Evolutionary conservation across 2,888 invertebrate species (phyloP), one percentile per base, ranked within the genome.

Genomic region (Brachyopa scutellaris): DNA sequence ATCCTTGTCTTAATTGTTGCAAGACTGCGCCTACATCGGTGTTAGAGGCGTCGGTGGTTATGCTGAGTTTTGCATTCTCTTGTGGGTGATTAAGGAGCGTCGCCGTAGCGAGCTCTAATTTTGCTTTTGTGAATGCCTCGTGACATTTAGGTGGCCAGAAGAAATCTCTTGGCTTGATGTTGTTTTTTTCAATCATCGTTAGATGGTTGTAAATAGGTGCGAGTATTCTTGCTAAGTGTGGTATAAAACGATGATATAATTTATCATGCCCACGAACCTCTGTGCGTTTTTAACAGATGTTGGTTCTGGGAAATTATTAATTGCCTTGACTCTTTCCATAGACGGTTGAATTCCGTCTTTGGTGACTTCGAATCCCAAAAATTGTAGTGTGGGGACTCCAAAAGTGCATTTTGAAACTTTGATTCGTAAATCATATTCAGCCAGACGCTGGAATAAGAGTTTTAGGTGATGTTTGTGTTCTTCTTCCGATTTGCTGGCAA

Each of bases 381-480:
- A 86, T 6, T 51, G 17, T 1, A 85, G 36, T 19, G 13, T 57
- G 1, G 57, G 5, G 7, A 26, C 45, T 15, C 84, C 84, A 36
- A 85, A 86, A n/a, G 61, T 36, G 53, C 85, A 85, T 57, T 86
- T 86, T 11, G 67, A 45, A 1, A 72, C 13, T 45, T 86, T 87
- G 2, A 86, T 78, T 9, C 42, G 61, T 2, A 85, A 26, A 2
- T 76, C 83, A 64, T 74, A 79, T 13, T 82, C 47, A 1, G 47
- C 19, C 8, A 86, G 36, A n/a, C 84, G 53, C 42, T 84, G 21
- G 17, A 85, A 85, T 13, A 85, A 17, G 6, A 38, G 31, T 6
- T 47, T 36, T 17, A 85, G 13, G 55, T 86, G 84, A 15, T 53
- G 17, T 11, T 42, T 17, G 49, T 86, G 85, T 64, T 87, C 82